phyloP scores from a whole-genome alignment of 2,888 invertebrate genomes.

The Tipula vernalis region DNA sequence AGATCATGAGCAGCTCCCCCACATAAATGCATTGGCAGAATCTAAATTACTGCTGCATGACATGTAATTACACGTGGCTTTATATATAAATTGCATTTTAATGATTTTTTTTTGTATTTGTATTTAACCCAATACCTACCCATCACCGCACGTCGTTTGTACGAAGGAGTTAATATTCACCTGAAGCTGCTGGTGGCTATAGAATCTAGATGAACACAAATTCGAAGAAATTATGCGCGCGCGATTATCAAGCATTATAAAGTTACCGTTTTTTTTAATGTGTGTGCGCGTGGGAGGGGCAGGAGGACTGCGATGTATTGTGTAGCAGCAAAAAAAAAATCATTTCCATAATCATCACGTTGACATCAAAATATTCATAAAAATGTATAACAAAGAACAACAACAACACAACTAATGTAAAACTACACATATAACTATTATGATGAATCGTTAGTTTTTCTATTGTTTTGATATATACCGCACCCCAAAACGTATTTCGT shows the following conservation, averaged over 20 bases:
- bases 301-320: not conserved
- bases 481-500: not conserved
- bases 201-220: not conserved
- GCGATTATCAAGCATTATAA: not conserved
- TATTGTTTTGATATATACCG: not conserved
- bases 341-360: not conserved
- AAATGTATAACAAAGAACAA: not conserved
- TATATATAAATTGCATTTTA: not conserved
- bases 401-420: not conserved
- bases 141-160: not conserved
- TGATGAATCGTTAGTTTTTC: not conserved
- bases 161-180: not conserved
- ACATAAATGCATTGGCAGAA: not conserved
- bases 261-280: not conserved
- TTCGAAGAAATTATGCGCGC: not conserved
- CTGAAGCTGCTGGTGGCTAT: not conserved
- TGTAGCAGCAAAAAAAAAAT: not conserved
- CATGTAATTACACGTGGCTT: not conserved
- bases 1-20: not conserved
- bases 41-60: not conserved
- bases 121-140: not conserved
- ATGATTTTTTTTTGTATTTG: not conserved
- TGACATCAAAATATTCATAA: not conserved
- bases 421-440: not conserved
- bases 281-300: not conserved